A percentile compares a stretch with the other conserved stretches of the same genome.
These are phyloP conservation scores for Lithobates pipiens DNA, from an alignment of 2,797 vertebrate genomes.

Conservation along the genomic window DNA sequence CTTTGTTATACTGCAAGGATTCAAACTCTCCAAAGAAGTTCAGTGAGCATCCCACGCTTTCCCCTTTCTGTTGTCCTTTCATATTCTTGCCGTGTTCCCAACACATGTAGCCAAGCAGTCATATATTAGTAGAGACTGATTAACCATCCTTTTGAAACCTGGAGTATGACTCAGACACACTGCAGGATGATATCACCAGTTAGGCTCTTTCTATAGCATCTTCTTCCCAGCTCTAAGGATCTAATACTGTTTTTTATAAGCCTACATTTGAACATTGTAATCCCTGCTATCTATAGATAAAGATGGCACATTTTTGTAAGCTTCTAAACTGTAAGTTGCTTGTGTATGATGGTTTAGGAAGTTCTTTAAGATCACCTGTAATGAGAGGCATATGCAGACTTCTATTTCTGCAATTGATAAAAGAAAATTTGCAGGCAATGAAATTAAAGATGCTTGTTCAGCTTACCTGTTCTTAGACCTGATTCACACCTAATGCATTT, in stretches of 20 bases:
- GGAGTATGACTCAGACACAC: slow-evolving; percentile 42
- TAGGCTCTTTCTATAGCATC: slow-evolving; percentile 10
- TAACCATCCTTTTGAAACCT: slow-evolving; percentile 30
- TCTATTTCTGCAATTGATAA: too few species aligned
- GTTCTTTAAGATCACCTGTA: too few species aligned
- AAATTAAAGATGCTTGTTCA: too few species aligned
- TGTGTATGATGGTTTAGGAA: too few species aligned
- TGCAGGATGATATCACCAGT: slow-evolving; percentile 42
- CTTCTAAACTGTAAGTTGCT: too few species aligned
- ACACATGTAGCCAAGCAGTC: slow-evolving; percentile 43
- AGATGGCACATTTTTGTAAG: too few species aligned
- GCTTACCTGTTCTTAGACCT: too few species aligned
- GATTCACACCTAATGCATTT: too few species aligned
- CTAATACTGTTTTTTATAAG: slow-evolving; percentile 12
- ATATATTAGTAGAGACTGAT: slow-evolving; percentile 28
- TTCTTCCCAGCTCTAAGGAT: background rate
- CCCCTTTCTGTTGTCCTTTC: slow-evolving; percentile 3
- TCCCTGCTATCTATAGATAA: too few species aligned
- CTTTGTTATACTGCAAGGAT: slow-evolving; percentile 1
- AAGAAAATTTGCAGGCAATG: too few species aligned
- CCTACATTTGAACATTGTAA: background rate
- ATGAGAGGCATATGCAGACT: too few species aligned
- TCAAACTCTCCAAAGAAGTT: background rate
- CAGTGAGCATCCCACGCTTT: slow-evolving; percentile 21
- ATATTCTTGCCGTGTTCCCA: slow-evolving; percentile 29